These are phyloP conservation scores for Battus philenor DNA, from an alignment of 1,140 invertebrate species.

Conservation along the genomic window DNA sequence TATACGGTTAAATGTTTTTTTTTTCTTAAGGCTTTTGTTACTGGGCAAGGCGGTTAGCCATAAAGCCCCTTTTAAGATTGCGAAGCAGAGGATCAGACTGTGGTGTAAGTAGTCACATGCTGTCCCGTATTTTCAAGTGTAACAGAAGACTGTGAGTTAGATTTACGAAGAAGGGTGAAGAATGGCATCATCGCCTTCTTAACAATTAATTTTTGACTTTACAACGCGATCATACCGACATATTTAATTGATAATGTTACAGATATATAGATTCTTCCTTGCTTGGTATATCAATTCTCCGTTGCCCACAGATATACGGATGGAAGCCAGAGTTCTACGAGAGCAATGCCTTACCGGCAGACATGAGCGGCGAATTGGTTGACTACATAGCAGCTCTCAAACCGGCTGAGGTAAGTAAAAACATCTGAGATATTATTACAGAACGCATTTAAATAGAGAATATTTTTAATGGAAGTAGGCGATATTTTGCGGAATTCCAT, in stretches of 20 bases:
- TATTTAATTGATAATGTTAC: neutral
- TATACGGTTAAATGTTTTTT: too few relatives aligned
- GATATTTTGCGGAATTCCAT: too few relatives aligned
- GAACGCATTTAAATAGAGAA: too few relatives aligned
- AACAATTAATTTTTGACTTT: neutral
- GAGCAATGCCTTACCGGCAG: slow-evolving; percentile 71
- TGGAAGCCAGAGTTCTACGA: slow-evolving; percentile 85
- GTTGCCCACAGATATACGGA: slow-evolving; percentile 75
- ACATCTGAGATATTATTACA: too few relatives aligned
- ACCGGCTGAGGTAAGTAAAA: slow-evolving; percentile 20
- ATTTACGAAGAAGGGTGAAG: too few relatives aligned
- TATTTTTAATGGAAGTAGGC: too few relatives aligned
- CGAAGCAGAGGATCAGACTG: too few relatives aligned
- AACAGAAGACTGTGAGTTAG: neutral
- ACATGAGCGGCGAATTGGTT: slow-evolving; percentile 80
- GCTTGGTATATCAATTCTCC: slow-evolving; percentile 10
- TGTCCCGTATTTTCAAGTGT: too few relatives aligned
- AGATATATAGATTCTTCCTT: neutral
- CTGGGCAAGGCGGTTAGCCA: too few relatives aligned
- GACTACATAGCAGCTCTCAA: slow-evolving; percentile 71
- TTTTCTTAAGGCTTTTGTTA: too few relatives aligned
- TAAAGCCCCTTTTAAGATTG: too few relatives aligned
- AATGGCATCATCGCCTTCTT: neutral
- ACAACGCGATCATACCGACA: neutral
- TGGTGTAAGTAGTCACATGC: too few relatives aligned